phyloP scores from a whole-genome alignment of 2,797 vertebrate species.

The Scleropages formosus region DNA sequence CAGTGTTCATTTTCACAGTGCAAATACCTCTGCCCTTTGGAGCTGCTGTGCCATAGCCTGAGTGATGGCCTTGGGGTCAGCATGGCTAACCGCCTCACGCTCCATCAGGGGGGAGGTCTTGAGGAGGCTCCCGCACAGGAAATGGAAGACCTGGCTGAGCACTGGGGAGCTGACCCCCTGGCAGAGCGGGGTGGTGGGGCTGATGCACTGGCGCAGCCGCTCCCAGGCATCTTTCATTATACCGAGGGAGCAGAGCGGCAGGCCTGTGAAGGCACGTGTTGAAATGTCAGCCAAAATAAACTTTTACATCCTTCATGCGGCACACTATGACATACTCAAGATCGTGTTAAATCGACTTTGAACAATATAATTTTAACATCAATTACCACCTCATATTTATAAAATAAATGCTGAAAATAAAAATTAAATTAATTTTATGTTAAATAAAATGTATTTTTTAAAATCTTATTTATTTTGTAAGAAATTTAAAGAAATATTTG shows the following conservation, averaged over 20 bases:
- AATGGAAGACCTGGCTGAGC: slow-evolving; percentile 70
- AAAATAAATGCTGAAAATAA: too few relatives aligned
- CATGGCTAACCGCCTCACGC: slow-evolving; percentile 56
- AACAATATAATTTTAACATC: too few relatives aligned
- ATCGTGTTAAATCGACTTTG: too few relatives aligned
- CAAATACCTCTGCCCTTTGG: slow-evolving; percentile 72
- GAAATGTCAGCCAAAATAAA: too few relatives aligned
- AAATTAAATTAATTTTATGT: too few relatives aligned
- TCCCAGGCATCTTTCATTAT: slow-evolving; percentile 81
- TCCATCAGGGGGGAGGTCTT: slow-evolving; percentile 46
- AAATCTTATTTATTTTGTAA: too few relatives aligned
- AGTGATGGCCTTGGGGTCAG: slow-evolving; percentile 70
- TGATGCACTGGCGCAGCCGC: slow-evolving; percentile 74
- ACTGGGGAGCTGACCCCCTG: slow-evolving; percentile 59
- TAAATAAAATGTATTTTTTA: too few relatives aligned
- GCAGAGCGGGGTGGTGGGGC: slow-evolving; percentile 54
- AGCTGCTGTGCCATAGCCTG: slow-evolving; percentile 76
- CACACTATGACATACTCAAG: too few relatives aligned
- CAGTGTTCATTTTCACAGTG: neutral
- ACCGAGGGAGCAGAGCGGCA: slow-evolving; percentile 73
- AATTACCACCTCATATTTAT: too few relatives aligned
- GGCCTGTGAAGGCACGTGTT: slow-evolving; percentile 46
- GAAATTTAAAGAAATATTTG: neutral
- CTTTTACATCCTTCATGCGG: too few relatives aligned
- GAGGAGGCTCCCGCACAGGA: slow-evolving; percentile 66